phyloP scores from a whole-genome alignment of 2,888 invertebrate species.

The Mesorhabditis belari region DNA sequence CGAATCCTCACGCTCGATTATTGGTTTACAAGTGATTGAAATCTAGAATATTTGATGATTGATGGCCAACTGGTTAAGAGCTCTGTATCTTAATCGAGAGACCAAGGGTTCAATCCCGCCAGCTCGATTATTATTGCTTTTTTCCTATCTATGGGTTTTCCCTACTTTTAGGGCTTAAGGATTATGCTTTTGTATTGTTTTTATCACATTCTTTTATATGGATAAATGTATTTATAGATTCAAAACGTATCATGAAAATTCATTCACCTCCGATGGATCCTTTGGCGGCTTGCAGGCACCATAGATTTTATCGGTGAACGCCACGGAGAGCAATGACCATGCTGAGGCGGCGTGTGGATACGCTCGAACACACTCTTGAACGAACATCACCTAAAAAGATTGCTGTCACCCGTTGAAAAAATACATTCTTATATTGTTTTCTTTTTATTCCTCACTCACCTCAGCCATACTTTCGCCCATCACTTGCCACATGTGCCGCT shows the following conservation, averaged over 20 bases:
- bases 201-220: too few relatives aligned
- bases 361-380: constrained; percentile 43
- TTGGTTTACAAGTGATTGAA: too few relatives aligned
- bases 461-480: constrained; percentile 46
- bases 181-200: too few relatives aligned
- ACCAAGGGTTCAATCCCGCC: neutral
- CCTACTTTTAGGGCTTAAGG: too few relatives aligned
- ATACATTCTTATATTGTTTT: neutral
- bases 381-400: constrained; percentile 34
- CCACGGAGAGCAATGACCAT: constrained; percentile 38
- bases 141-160: too few relatives aligned
- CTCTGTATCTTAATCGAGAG: neutral
- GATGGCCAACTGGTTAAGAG: neutral
- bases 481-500: constrained; percentile 32
- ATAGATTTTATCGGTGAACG: constrained; percentile 34
- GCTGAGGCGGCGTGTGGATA: constrained; percentile 46
- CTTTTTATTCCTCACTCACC: constrained; percentile 1
- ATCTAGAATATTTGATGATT: neutral
- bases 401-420: neutral
- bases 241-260: neutral
- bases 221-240: too few relatives aligned
- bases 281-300: constrained; percentile 9
- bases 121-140: too few relatives aligned
- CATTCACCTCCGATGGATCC: neutral
- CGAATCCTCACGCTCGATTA: too few relatives aligned